Conservation (phyloP, 2,888 invertebrate genomes). For the Plagodis dolabraria region DNA sequence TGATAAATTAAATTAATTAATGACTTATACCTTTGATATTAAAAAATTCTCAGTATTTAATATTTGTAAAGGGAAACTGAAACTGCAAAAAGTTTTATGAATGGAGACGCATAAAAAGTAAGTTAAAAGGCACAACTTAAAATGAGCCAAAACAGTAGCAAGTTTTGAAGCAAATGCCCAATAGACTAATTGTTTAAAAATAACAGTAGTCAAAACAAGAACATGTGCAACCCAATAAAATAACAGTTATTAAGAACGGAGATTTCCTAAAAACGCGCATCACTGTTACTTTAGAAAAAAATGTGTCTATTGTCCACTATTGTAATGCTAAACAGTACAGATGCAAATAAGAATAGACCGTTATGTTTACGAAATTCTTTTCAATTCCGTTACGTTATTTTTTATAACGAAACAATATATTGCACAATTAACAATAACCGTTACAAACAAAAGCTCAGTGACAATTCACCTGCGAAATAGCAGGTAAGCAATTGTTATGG, state of each 20-base stretch:
- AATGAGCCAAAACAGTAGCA: constrained; percentile 19
- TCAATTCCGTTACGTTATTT: constrained; percentile 61
- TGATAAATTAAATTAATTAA: constrained; percentile 5
- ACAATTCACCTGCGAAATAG: constrained; percentile 74
- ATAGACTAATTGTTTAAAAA: constrained; percentile 54
- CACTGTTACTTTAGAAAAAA: constrained; percentile 47
- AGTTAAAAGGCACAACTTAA: too few relatives aligned
- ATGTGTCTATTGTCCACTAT: constrained; percentile 57
- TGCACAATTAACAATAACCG: constrained; percentile 70
- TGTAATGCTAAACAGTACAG: constrained; percentile 63
- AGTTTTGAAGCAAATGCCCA: constrained; percentile 36
- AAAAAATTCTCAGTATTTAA: neutral
- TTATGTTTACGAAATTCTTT: constrained; percentile 76
- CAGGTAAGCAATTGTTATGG: constrained; percentile 82
- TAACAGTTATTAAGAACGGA: constrained; percentile 40
- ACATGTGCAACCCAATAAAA: constrained; percentile 59
- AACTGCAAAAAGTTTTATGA: too few relatives aligned
- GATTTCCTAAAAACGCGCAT: constrained; percentile 46
- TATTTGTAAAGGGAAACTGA: too few relatives aligned
- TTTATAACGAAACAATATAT: constrained; percentile 57
- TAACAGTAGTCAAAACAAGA: constrained; percentile 65
- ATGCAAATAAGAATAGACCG: constrained; percentile 70
- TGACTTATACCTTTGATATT: neutral
- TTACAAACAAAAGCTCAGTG: constrained; percentile 57
- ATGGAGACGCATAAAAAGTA: too few relatives aligned